These are phyloP conservation scores for Beaufortia kweichowensis DNA, from an alignment of 2,113 vertebrate species.

Conservation along the genomic window DNA sequence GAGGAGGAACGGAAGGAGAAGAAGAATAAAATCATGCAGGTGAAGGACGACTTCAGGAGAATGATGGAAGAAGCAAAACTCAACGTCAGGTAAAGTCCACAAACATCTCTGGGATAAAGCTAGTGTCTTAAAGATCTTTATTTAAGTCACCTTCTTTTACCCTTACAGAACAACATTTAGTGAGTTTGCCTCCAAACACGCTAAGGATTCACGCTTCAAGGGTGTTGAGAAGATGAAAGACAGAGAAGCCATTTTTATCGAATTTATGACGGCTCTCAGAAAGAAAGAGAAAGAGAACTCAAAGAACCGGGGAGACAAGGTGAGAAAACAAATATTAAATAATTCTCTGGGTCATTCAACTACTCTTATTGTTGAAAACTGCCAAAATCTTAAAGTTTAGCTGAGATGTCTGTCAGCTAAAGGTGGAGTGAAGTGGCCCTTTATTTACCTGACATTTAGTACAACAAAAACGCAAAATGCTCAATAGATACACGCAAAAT, in stretches of 20 bases:
- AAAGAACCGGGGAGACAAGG: conserved; percentile 96
- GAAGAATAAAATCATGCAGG: conserved; percentile 98
- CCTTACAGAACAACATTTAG: conserved; percentile 91
- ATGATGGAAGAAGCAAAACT: conserved; percentile 98
- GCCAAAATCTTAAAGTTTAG: background rate
- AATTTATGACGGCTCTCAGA: conserved; percentile 89
- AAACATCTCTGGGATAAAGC: no score
- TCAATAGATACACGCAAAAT: background rate
- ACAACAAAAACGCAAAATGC: background rate
- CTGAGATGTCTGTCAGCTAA: conserved; percentile 3
- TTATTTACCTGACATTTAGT: conserved; percentile 32
- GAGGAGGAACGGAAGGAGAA: conserved; percentile 98
- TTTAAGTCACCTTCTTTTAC: background rate
- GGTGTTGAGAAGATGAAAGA: conserved; percentile 99
- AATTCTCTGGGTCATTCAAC: no score
- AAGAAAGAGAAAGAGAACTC: conserved; percentile 98
- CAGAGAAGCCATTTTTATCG: conserved; percentile 91
- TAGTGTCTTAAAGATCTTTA: no score
- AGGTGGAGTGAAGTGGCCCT: background rate
- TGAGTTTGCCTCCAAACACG: conserved; percentile 95
- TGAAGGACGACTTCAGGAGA: conserved; percentile 98
- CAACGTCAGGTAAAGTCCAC: conserved; percentile 79
- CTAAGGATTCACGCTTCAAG: conserved; percentile 94
- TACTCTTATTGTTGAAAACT: no score
- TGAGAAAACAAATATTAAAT: conserved; percentile 61